Evolutionary conservation across 2,797 vertebrate species (phyloP), one percentile per base, ranked within the genome.

Genomic region (Falco naumanni): DNA sequence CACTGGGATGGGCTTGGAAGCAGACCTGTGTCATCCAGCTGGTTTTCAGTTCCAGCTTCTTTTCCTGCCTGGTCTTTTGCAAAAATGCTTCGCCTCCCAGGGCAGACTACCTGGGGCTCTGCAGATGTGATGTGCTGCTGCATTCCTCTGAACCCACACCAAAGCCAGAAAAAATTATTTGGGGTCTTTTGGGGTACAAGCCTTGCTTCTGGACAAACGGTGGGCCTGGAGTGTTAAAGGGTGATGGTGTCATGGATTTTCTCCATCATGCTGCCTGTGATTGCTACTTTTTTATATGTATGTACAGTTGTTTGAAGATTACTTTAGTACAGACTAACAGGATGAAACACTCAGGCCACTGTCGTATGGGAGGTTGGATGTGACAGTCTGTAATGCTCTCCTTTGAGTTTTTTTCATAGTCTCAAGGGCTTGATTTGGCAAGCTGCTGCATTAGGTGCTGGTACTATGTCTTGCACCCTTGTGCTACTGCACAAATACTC

Each of bases 291-390:
- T 47, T 54, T 31, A 19, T 65, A 11, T 10, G 33, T 43, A 14
- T 33, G 10, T n/a, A 56, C 37, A 81, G 11, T 45, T 56, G 3
- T 53, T 20, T 56, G 22, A 87, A 57, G 63, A 10, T 68, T 41
- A 17, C 6, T 25, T 69, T 28, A 53, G 17, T 5, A 16, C 72
- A 78, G 45, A 29, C 39, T 60, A 14, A 48, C 0, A 3, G 65
- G 13, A 25, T 60, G 19, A 64, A 84, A 39, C 64, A 9, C 28
- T 92, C n/a, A 41, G 43, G 19, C 28, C 22, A 5, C 25, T 75
- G 11, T 81, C 11, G 9, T 13, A 1, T 13, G 33, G 53, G 22
- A 77, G 14, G 43, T 26, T 17, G 16, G 57, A 37, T 0, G 0
- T 66, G 47, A 41, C 6, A 41, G 13, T 65, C 22, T 33, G 2